phyloP scores from a whole-genome alignment of 2,113 vertebrate genomes.

The Noturus placidus region DNA sequence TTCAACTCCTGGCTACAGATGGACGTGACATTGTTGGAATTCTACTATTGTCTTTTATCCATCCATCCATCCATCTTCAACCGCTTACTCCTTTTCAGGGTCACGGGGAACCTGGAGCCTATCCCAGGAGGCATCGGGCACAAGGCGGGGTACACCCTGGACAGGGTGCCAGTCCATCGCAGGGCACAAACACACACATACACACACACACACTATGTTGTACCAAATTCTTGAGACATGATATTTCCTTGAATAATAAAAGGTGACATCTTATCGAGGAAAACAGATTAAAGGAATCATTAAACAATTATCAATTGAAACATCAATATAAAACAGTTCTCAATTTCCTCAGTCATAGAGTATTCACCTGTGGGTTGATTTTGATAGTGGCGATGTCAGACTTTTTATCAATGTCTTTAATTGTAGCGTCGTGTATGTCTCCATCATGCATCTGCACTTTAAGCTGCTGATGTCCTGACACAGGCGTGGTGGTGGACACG shows the following conservation, averaged over 20 bases:
- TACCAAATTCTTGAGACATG: neutral
- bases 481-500: conserved; percentile 77
- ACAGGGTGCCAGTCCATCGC: no score
- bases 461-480: conserved; percentile 82
- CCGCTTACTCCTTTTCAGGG: no score
- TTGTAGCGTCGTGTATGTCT: conserved; percentile 83
- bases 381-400: conserved; percentile 93
- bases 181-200: no score
- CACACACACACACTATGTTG: no score
- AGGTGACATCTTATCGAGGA: neutral
- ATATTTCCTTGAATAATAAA: neutral
- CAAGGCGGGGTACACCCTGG: no score
- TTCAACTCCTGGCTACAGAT: neutral
- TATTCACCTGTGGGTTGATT: conserved; percentile 81
- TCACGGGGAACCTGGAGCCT: no score
- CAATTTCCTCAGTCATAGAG: no score
- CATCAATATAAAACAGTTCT: no score
- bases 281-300: neutral
- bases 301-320: neutral
- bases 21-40: neutral
- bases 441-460: conserved; percentile 89
- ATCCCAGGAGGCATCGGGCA: no score
- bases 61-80: no score
- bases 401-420: conserved; percentile 92
- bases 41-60: neutral